Base-by-base conservation (phyloP, 2,888 invertebrate genomes). In the Xanthia icteritia region DNA sequence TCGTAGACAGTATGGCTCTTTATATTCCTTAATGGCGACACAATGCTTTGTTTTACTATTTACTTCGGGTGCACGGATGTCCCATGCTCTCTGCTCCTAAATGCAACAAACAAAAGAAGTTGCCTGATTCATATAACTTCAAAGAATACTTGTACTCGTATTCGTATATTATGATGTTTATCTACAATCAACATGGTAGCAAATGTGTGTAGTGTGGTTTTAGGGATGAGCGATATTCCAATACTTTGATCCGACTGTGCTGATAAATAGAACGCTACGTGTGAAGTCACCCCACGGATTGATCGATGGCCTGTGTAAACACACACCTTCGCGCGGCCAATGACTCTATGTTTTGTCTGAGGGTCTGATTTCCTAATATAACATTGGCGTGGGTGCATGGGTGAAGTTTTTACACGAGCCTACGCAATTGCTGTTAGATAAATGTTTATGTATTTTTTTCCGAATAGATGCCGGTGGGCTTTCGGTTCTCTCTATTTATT, bases 301-400 rank as follows among this genome's bases (percentile, higher is more conserved):
- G 88, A 89, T 90, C 81, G 87, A 89, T 89, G 83, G 76, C 48
- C 77, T 78, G 79, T 86, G 87, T 82, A 89, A 85, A 90, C 86
- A 87, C 77, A 87, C 89, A 89, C 90, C 89, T 88, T 87, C 63
- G 68, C 68, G 82, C 86, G 91, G 90, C 85, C 90, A 81, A 90
- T 91, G 92, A 92, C 91, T 85, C 82, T 82, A 76, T 83, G 73
- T 73, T 87, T 88, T 88, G 82, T n/a, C n/a, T n/a, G n/a, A n/a
- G 76, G 85, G 77, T 86, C 84, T 86, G 71, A 85, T 85, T 88
- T 82, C 81, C 86, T 83, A 31, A 31, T 31, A 84, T 78, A 74
- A 74, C 85, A 80, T 84, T 85, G 82, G 84, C 83, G 92, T 91
- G 88, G 89, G 90, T 78, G 31, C 31, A 31, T 31, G 87, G 86